Conservation (phyloP, 2,113 vertebrate species). For the Chionis minor region DNA sequence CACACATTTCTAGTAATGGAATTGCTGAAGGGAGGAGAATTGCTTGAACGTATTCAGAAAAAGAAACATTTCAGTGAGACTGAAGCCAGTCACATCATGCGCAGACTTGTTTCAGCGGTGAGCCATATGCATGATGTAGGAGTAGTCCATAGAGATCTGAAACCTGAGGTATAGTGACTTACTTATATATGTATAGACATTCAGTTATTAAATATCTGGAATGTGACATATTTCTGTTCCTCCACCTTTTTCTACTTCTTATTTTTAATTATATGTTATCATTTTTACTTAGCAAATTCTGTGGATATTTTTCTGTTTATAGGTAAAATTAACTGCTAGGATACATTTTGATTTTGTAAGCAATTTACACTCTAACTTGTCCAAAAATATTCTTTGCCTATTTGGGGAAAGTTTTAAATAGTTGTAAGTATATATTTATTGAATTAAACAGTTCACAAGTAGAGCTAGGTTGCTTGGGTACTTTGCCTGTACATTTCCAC, state of each 20-base stretch:
- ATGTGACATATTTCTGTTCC: not conserved
- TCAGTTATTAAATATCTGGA: not conserved
- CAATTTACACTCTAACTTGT: not conserved
- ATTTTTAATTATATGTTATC: not conserved
- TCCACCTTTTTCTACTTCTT: not conserved
- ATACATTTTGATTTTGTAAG: not conserved
- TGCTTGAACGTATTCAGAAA: constrained; percentile 92
- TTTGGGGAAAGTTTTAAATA: not conserved
- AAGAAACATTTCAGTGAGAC: constrained; percentile 97
- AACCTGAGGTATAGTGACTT: constrained; percentile 85
- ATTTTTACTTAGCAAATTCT: not conserved
- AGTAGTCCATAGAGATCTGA: constrained; percentile 94
- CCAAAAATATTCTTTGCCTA: not conserved
- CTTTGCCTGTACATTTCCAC: not conserved
- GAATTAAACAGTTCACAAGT: not conserved
- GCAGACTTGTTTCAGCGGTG: constrained; percentile 92
- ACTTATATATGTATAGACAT: not conserved
- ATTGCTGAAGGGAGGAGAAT: constrained; percentile 90
- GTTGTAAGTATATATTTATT: not conserved
- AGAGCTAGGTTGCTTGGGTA: not conserved
- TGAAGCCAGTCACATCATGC: constrained; percentile 95
- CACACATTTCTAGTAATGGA: constrained; percentile 96
- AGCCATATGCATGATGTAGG: constrained; percentile 99
- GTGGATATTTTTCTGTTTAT: not conserved
- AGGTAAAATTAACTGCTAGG: not conserved